Base-by-base conservation (phyloP, 2,888 invertebrate species). In the Zootermopsis nevadensis region DNA sequence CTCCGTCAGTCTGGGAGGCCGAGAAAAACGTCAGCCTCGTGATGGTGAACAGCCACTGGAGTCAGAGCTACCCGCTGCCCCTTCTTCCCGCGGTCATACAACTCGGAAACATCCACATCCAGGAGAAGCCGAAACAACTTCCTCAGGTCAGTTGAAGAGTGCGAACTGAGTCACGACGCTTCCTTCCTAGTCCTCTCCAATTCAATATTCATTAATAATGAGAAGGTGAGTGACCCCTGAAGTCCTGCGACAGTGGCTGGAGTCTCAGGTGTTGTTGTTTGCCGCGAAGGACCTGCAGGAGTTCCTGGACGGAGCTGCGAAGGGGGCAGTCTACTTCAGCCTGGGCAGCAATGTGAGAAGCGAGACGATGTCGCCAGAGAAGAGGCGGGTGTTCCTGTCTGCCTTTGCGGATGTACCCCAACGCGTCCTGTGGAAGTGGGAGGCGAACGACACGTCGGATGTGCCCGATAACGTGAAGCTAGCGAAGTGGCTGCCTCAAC, bases 301-400 rank as follows among this genome's bases (percentile, higher is more conserved):
- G 30, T 91, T 90, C 84, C 84, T 91, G 72, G 89, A 90, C 82
- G 89, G 86, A 30, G 89, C 90, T 8, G 86, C 87, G 42, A 86
- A 90, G 82, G 91, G 91, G 2, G 91, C 89, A n/a, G 89, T 91
- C 81, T 90, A 89, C 86, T 91, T 91, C 83, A 91, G 91, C 85
- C 88, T 92, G 77, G 91, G 91, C 77, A 90, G 91, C 77, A 89
- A 91, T 83, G 87, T 91, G 7, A 88, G 89, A 83, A 90, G 90
- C 81, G 88, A 89, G 30, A 89, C 89, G 67, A 88, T 91, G 88
- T 89, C 91, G 0, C 84, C 86, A 6, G 88, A 89, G 22, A 90
- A 89, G 83, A 84, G 89, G 8, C 84, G 88, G 35, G 86, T 89
- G 30, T 89, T 91, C 81, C 85, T 91, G 0, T 87, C 88, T 12